Conservation (phyloP, 1,140 invertebrate genomes). For the Globodera rostochiensis region DNA sequence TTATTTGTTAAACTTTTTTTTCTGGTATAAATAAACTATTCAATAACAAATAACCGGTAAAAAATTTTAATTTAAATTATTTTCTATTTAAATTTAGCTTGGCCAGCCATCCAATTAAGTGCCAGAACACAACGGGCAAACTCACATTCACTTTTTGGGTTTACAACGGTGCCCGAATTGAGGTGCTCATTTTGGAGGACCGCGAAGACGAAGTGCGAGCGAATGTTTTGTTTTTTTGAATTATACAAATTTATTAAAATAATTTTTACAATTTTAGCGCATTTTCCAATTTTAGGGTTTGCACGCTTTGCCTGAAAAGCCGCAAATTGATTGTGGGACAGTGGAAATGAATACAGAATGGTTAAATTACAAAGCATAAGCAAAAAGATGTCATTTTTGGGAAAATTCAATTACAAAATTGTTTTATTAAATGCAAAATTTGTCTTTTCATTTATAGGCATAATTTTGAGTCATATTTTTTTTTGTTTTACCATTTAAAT, state of each 20-base stretch:
- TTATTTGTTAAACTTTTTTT: not conserved
- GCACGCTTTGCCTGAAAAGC: conserved; percentile 54
- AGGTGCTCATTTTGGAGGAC: conserved; percentile 61
- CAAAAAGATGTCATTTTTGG: conserved; percentile 22
- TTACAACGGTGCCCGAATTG: conserved; percentile 61
- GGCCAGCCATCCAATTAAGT: conserved; percentile 50
- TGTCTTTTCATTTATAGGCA: not conserved
- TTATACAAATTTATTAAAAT: not conserved
- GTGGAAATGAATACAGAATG: conserved; percentile 60
- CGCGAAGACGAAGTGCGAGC: conserved; percentile 25
- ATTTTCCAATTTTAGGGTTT: conserved; percentile 26
- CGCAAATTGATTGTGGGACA: conserved; percentile 60
- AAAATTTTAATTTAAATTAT: not conserved
- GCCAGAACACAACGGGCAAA: conserved; percentile 28
- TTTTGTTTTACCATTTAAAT: not conserved
- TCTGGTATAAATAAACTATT: not conserved
- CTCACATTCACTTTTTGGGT: conserved; percentile 59
- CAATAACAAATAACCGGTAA: too few relatives aligned
- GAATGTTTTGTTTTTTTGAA: not conserved
- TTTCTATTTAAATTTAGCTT: not conserved
- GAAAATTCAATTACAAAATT: not conserved
- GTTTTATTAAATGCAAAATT: not conserved
- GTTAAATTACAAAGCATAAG: conserved; percentile 48
- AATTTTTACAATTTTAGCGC: conserved; percentile 17
- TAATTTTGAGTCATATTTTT: not conserved